Evolutionary conservation across 2,888 invertebrate genomes (phyloP).

Genomic region (Aporophyla nigra): DNA sequence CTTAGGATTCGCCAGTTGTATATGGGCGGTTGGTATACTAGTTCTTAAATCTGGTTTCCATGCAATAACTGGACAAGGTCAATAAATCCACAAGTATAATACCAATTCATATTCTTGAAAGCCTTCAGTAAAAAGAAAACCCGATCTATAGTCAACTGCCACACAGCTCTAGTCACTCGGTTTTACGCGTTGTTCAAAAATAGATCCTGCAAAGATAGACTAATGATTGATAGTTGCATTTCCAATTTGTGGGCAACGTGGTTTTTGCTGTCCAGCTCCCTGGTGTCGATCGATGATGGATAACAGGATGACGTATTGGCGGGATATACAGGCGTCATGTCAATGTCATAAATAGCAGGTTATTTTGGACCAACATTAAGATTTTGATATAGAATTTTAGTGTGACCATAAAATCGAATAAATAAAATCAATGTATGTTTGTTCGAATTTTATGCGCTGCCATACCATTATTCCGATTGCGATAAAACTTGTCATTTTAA

Average conservation of each 20-base stretch:
- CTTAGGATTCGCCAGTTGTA: not conserved
- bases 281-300: not conserved
- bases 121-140: not conserved
- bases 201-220: conserved; percentile 3
- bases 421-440: no score
- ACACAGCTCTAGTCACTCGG: no score
- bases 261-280: not conserved
- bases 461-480: no score
- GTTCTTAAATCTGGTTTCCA: not conserved
- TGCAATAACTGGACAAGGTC: not conserved
- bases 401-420: not conserved
- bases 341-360: not conserved
- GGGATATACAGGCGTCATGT: not conserved
- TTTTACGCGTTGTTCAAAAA: conserved; percentile 23
- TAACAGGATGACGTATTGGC: conserved; percentile 2
- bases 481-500: no score
- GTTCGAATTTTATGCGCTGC: no score
- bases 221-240: conserved; percentile 29
- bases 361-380: not conserved
- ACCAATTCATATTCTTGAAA: no score
- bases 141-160: not conserved
- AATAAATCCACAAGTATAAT: no score
- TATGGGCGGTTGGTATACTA: not conserved
- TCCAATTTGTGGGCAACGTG: conserved; percentile 30
- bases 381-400: not conserved